Conservation (phyloP, 2,888 invertebrate genomes). For the Frankliniella fusca region DNA sequence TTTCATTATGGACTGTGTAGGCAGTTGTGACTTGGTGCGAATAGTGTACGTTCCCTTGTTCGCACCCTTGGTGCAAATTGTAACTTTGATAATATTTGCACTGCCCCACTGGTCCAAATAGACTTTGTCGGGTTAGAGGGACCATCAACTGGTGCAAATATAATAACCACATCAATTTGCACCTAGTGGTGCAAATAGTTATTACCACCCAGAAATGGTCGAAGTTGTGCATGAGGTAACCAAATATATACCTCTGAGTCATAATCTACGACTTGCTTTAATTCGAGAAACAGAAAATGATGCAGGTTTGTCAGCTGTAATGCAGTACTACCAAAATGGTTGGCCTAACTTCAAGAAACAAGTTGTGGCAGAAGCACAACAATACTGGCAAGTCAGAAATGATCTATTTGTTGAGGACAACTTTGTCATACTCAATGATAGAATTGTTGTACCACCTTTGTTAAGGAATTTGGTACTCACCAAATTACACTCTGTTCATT, state of each 20-base stretch:
- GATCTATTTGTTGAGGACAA: slow-evolving; percentile 30
- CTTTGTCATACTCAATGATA: slow-evolving; percentile 31
- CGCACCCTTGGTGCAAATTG: no score
- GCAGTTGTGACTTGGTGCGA: no score
- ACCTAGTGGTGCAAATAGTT: no score
- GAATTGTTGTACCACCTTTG: slow-evolving; percentile 33
- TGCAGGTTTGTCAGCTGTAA: slow-evolving; percentile 6
- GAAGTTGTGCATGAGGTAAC: slow-evolving; percentile 30
- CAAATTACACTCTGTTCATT: slow-evolving; percentile 35
- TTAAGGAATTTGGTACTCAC: slow-evolving; percentile 33
- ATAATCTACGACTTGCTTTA: background rate
- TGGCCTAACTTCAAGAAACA: slow-evolving; percentile 32
- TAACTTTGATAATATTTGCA: no score
- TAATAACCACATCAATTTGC: no score
- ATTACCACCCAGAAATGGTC: slow-evolving; percentile 27
- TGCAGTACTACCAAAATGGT: slow-evolving; percentile 14
- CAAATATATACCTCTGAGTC: background rate
- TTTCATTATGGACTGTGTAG: no score
- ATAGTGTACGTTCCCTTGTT: no score
- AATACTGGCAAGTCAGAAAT: slow-evolving; percentile 30
- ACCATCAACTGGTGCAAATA: no score
- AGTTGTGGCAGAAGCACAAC: slow-evolving; percentile 21
- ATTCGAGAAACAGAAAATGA: slow-evolving; percentile 22
- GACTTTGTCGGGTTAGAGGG: no score
- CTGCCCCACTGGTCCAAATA: no score